phyloP scores from a whole-genome alignment of 2,888 invertebrate genomes.

The Barypeithes pellucidus region DNA sequence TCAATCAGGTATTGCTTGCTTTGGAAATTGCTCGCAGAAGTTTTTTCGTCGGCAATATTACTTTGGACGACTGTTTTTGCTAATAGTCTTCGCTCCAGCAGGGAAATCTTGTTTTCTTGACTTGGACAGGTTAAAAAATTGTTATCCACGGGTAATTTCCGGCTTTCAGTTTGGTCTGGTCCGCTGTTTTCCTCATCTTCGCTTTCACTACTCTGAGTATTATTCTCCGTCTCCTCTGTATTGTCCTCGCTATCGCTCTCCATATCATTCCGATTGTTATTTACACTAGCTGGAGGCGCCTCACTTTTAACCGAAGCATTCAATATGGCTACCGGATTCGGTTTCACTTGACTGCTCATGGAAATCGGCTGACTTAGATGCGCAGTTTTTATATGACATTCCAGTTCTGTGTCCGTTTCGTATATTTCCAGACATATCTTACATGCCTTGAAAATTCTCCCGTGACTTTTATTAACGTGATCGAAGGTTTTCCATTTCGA shows the following conservation, averaged over 20 bases:
- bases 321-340: conserved; percentile 27
- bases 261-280: conserved; percentile 21
- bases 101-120: conserved; percentile 60
- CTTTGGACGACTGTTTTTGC: conserved; percentile 59
- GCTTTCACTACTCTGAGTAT: conserved; percentile 35
- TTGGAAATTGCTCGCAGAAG: neutral
- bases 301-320: conserved; percentile 41
- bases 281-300: conserved; percentile 3
- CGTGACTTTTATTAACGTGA: conserved; percentile 76
- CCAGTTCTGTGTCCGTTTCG: conserved; percentile 72
- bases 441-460: conserved; percentile 74
- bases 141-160: neutral
- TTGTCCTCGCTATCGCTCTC: conserved; percentile 44
- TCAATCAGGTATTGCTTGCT: neutral
- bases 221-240: conserved; percentile 42
- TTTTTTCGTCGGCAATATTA: conserved; percentile 39
- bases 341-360: conserved; percentile 17
- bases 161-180: conserved; percentile 27
- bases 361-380: conserved; percentile 61
- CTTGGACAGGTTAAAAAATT: neutral
- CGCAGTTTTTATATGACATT: conserved; percentile 70
- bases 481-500: conserved; percentile 76
- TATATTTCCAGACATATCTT: conserved; percentile 76
- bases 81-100: conserved; percentile 66
- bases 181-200: conserved; percentile 29